These are phyloP conservation scores for Hydrozoanthus gracilis DNA, from an alignment of 92 coral and sea anemone genomes.

Conservation along the genomic window DNA sequence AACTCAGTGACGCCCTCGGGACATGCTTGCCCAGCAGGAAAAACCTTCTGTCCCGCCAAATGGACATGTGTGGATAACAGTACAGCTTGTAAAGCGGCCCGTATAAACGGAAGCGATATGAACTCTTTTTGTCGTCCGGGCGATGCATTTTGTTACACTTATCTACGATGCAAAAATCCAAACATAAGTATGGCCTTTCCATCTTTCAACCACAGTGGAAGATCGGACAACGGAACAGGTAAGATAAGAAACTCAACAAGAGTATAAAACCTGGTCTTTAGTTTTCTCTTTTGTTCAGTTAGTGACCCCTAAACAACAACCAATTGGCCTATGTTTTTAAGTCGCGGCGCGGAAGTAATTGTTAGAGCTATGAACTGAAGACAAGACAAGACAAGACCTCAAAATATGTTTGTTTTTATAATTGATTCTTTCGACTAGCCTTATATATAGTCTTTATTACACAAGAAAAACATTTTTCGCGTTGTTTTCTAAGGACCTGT, in stretches of 20 bases:
- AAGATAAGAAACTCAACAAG: not conserved
- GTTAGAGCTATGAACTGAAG: no score
- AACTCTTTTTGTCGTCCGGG: slow-evolving; percentile 25
- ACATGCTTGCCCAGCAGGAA: slow-evolving; percentile 10
- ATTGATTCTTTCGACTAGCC: no score
- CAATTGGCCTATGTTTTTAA: no score
- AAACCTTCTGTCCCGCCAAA: slow-evolving; percentile 31
- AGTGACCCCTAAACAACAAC: no score
- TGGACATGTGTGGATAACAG: slow-evolving; percentile 14
- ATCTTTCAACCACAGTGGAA: slow-evolving; percentile 28
- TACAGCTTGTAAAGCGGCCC: slow-evolving; percentile 9
- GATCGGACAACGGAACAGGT: slow-evolving; percentile 46
- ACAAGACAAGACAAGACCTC: no score
- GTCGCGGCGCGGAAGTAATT: no score
- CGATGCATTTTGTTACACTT: not conserved
- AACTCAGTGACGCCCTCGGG: slow-evolving; percentile 18
- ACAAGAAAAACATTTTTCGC: no score
- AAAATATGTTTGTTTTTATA: no score
- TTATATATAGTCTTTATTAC: no score
- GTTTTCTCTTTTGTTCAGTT: not conserved
- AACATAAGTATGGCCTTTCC: not conserved
- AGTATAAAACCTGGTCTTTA: no score
- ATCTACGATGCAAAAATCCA: not conserved
- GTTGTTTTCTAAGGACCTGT: no score
- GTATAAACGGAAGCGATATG: not conserved